phyloP scores from a whole-genome alignment of 64 coral and sea anemone species.

The Stichodactyla mertensii region DNA sequence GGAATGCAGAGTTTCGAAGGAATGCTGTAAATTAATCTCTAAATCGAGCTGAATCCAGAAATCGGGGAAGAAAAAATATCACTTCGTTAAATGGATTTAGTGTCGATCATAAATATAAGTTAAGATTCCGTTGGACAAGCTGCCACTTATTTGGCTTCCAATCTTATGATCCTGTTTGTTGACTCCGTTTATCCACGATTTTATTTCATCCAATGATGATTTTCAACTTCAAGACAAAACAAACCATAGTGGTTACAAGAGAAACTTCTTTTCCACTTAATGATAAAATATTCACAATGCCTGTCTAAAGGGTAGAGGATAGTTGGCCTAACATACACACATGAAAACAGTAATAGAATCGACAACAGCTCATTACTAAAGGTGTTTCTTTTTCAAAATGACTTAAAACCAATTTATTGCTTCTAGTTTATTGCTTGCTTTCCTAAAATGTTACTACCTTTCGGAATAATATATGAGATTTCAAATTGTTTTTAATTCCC shows the following conservation, averaged over 20 bases:
- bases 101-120: neutral
- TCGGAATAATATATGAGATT: neutral
- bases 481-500: neutral
- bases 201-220: too few species aligned
- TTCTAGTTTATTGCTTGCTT: neutral
- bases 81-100: neutral
- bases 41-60: neutral
- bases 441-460: neutral
- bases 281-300: too few species aligned
- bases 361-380: neutral
- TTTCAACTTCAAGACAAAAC: too few species aligned
- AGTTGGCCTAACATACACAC: neutral
- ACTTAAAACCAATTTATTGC: neutral
- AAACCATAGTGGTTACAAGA: too few species aligned
- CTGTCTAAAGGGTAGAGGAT: neutral
- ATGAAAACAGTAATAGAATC: neutral
- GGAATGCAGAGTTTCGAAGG: neutral
- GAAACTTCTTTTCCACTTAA: too few species aligned
- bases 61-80: constrained; percentile 5
- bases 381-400: neutral
- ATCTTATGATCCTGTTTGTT: too few species aligned
- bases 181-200: too few species aligned
- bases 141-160: too few species aligned
- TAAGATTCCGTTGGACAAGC: neutral
- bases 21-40: neutral